phyloP scores from a whole-genome alignment of 1,140 invertebrate genomes.

The Rhopalosiphum padi region DNA sequence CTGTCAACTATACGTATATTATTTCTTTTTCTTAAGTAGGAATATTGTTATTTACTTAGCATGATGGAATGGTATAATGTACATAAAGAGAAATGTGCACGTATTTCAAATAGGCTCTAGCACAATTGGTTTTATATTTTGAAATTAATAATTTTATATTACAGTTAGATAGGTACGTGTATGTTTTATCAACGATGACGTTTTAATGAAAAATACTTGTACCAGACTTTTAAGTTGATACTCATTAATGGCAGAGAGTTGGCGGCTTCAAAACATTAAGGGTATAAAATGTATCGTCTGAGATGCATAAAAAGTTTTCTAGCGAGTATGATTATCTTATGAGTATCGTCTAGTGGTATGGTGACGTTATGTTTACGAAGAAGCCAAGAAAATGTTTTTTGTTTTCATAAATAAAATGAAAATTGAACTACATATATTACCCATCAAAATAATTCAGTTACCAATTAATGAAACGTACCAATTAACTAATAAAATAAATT shows the following conservation, averaged over 20 bases:
- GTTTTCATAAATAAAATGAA: neutral
- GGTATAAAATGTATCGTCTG: neutral
- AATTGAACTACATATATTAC: neutral
- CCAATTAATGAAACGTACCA: neutral
- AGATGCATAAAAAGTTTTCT: neutral
- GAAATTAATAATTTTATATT: neutral
- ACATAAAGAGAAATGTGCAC: neutral
- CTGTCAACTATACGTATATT: neutral
- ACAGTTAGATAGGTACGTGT: neutral
- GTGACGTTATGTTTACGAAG: neutral
- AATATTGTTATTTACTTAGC: neutral
- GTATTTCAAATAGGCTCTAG: neutral
- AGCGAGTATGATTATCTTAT: neutral
- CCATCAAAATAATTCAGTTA: neutral
- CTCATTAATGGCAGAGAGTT: neutral
- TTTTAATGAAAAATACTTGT: conserved; percentile 6
- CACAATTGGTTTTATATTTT: neutral
- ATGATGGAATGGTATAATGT: neutral
- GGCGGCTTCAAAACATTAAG: neutral
- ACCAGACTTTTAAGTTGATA: neutral
- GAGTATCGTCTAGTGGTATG: neutral
- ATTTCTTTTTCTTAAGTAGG: neutral
- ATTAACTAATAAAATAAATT: too few relatives aligned
- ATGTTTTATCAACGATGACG: neutral
- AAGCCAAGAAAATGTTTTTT: neutral